These are phyloP conservation scores for Neopelma chrysocephalum DNA, from an alignment of 2,797 vertebrate genomes.

Conservation along the genomic window DNA sequence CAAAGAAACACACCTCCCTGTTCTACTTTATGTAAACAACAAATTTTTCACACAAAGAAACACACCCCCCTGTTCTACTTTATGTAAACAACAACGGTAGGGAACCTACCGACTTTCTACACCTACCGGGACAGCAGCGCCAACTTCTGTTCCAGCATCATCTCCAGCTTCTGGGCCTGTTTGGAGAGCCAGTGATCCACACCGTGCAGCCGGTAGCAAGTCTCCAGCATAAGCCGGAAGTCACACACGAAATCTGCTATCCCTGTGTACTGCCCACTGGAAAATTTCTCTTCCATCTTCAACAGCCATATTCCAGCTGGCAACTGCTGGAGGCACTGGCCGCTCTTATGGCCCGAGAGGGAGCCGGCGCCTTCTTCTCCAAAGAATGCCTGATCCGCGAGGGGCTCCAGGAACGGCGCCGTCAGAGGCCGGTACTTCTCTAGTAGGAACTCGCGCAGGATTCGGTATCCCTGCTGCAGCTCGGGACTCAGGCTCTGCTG, in stretches of 20 bases:
- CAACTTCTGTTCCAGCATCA: conserved; percentile 95
- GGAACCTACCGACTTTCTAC: not conserved
- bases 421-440: conserved; percentile 90
- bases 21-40: not conserved
- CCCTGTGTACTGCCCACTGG: conserved; percentile 82
- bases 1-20: not conserved
- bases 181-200: conserved; percentile 97
- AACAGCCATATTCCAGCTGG: conserved; percentile 80
- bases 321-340: not conserved
- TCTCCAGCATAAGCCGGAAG: conserved; percentile 93
- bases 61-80: not conserved
- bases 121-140: conserved; percentile 91
- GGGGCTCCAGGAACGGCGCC: conserved; percentile 76
- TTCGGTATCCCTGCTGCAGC: conserved; percentile 89
- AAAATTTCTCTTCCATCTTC: conserved; percentile 91
- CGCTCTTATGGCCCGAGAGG: not conserved
- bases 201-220: conserved; percentile 90
- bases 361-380: conserved; percentile 3
- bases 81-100: not conserved
- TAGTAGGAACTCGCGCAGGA: conserved; percentile 88
- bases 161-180: conserved; percentile 95
- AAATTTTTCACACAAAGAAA: not conserved
- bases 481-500: conserved; percentile 85
- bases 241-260: conserved; percentile 94
- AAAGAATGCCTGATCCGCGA: conserved; percentile 51